These are phyloP conservation scores for Rotaria sp. DNA, from an alignment of 2,888 invertebrate genomes.

Conservation along the genomic window DNA sequence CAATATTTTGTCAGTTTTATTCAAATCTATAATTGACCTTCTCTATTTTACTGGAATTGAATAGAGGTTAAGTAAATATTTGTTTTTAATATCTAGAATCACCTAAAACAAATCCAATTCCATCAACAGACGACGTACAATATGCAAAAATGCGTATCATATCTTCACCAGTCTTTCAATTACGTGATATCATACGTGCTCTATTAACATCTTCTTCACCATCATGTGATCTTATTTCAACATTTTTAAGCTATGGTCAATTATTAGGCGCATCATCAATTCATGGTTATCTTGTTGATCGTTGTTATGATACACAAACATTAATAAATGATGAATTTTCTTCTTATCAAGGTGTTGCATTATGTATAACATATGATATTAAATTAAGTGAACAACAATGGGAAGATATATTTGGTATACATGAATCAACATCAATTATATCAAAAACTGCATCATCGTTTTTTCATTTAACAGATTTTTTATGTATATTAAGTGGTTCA, in stretches of 20 bases:
- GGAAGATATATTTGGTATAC: conserved; percentile 39
- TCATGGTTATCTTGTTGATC: conserved; percentile 25
- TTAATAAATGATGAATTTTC: conserved; percentile 17
- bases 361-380: conserved; percentile 37
- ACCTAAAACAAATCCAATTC: neutral
- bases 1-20: neutral
- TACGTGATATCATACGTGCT: conserved; percentile 16
- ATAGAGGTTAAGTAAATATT: neutral
- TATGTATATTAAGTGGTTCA: conserved; percentile 39
- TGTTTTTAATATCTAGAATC: neutral
- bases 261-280: neutral
- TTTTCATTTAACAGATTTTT: conserved; percentile 34
- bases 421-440: conserved; percentile 29
- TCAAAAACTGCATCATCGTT: neutral
- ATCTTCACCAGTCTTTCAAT: neutral
- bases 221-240: neutral
- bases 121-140: neutral
- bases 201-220: neutral
- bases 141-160: conserved; percentile 29
- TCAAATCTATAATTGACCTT: neutral
- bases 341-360: conserved; percentile 32
- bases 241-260: conserved; percentile 1
- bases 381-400: conserved; percentile 40
- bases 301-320: neutral
- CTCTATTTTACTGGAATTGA: neutral